Evolutionary conservation across 2,797 vertebrate species (phyloP), one percentile per base, ranked within the genome.

Genomic region (Myotis myotis): DNA sequence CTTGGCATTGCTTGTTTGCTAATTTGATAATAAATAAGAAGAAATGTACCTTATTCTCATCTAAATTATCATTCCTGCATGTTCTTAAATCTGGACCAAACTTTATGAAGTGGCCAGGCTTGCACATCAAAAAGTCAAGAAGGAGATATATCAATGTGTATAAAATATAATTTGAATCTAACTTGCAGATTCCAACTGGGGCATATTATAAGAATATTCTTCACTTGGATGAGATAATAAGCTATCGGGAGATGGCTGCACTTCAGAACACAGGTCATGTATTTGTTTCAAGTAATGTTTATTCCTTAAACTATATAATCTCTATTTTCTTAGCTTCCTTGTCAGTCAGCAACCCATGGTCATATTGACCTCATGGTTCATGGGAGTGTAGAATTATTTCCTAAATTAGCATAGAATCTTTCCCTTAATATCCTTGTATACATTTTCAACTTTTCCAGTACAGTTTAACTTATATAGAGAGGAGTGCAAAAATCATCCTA

Each of bases 81-180:
- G 11, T 62, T 74, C 17, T 83, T 76, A 93, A 55, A 93, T 74
- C 13, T 23, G 17, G 17, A 93, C 15, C 76, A 71, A 71, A 70
- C 36, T 96, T 80, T 87, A 51, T 75, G n/a, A 82, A 5, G 15
- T 25, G 25, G 5, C 6, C 10, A 36, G 60, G 71, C 6, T 66
- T 51, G 19, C 1, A 79, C 30, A 60, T 81, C 47, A 81, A 76
- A n/a, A 87, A 83, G 5, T 87, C 13, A 41, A 36, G 44, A 82
- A 93, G 10, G 22, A 72, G 17, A 62, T 15, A 62, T 44, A 78
- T 62, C 47, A 72, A 72, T 3, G 3, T 33, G n/a, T 71, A 12
- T 53, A 91, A 89, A 93, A 78, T 60, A 51, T 41, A 89, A 85
- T 41, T 71, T 83, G 60, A 88, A 71, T 85, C 36, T 86, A 75